A percentile compares a stretch with the other conserved stretches of the same genome.
Conservation (phyloP, 2,113 vertebrate genomes). For the Hemiscyllium ocellatum region DNA sequence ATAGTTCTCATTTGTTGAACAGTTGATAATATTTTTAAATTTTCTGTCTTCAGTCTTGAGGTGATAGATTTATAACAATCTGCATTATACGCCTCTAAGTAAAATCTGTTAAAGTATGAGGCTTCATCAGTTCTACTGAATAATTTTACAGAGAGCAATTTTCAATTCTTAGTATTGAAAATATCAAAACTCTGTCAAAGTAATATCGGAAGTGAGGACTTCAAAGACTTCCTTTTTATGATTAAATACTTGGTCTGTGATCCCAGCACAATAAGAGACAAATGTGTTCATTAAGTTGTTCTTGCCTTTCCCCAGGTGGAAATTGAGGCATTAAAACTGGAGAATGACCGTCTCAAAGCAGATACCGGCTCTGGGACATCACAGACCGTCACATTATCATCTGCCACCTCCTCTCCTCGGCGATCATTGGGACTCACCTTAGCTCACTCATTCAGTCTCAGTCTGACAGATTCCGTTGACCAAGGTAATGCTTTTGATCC, state of each 20-base stretch:
- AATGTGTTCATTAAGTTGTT: background rate
- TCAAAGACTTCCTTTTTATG: background rate
- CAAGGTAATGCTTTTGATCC: constrained; percentile 55
- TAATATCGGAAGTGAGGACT: background rate
- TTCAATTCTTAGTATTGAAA: background rate
- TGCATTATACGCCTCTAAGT: background rate
- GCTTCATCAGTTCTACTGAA: background rate
- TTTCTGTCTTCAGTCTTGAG: background rate
- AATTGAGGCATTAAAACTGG: constrained; percentile 83
- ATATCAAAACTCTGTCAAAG: background rate
- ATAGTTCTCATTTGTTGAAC: background rate
- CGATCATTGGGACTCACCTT: constrained; percentile 75
- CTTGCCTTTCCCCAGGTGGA: constrained; percentile 61
- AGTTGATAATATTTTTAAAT: background rate
- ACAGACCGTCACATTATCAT: constrained; percentile 58
- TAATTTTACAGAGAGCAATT: background rate
- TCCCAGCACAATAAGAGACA: background rate
- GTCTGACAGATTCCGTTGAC: constrained; percentile 62
- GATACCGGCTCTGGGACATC: constrained; percentile 53
- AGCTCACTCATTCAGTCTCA: constrained; percentile 76
- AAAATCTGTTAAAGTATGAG: background rate
- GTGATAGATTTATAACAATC: background rate
- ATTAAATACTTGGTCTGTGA: no score
- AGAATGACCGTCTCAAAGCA: constrained; percentile 89
- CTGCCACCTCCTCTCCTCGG: constrained; percentile 65